Base-by-base conservation (phyloP, 1,140 invertebrate genomes). In the Drosophila micromelanica region DNA sequence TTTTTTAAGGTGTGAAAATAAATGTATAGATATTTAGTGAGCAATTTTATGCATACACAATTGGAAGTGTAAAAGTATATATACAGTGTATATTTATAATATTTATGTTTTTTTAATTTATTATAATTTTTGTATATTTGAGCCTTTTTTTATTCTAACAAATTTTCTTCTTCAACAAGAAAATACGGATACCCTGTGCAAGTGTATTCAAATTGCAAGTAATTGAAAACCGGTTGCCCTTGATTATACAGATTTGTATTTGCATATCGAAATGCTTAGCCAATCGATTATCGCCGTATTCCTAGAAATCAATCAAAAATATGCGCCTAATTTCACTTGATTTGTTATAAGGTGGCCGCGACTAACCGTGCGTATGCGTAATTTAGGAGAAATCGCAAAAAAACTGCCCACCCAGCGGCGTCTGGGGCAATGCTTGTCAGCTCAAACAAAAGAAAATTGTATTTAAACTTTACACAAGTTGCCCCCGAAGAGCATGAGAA, bases 361-460 rank as follows among this genome's bases (percentile, higher is more conserved):
- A 4, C 63, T 63, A 80, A 76, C 69, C 78, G 70, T 85, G 77
- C 81, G 78, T 85, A 86, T 81, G 59, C 81, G 57, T 75, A 86
- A 86, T 78, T 62, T 67, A 57, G 32, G 35, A 35, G 45, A 75
- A 61, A 64, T 32, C 60, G 2, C 35, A 13, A 30, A 54, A 13
- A 13, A 54, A 48, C 13, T 51, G 57, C 37, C n/a, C 15, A 13
- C 8, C n/a, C 35, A 42, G 59, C 54, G 32, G 11, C 13, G 64
- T 61, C 71, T 56, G 57, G 55, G 11, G 12, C 12, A 52, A 63
- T 72, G 80, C 78, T 76, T 78, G 80, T 57, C 48, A 57, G 49
- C 20, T 35, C 69, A 78, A 86, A 86, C 73, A 86, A 79, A 40
- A 64, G 30, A 52, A 71, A 35, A 8, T 52, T 57, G 45, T 37